Conservation (phyloP, 2,113 vertebrate genomes). For the Oncorhynchus keta region DNA sequence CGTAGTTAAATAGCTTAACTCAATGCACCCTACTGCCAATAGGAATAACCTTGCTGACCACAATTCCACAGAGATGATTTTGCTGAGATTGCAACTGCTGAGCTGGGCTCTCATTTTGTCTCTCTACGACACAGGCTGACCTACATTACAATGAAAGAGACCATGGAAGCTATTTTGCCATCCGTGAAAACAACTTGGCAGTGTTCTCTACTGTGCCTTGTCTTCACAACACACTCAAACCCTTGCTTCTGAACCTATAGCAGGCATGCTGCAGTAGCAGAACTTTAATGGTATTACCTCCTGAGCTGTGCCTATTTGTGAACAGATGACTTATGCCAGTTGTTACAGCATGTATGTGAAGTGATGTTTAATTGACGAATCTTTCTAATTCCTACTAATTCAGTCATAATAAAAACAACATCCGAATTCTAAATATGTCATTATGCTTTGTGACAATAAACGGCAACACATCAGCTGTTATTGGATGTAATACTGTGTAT, state of each 20-base stretch:
- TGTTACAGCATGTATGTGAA: neutral
- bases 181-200: constrained; percentile 42
- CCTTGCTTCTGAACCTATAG: constrained; percentile 13
- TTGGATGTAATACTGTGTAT: constrained; percentile 35
- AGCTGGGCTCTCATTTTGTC: constrained; percentile 47
- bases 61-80: constrained; percentile 25
- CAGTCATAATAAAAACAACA: constrained; percentile 23
- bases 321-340: neutral
- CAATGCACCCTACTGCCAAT: neutral
- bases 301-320: neutral
- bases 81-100: constrained; percentile 48
- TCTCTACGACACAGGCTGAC: constrained; percentile 38
- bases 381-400: neutral
- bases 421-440: neutral
- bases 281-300: neutral
- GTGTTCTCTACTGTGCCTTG: constrained; percentile 47
- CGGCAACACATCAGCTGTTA: constrained; percentile 20
- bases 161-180: constrained; percentile 31
- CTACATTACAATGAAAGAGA: constrained; percentile 50
- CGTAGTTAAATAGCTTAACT: neutral
- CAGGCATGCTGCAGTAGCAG: neutral
- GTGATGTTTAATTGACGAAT: neutral
- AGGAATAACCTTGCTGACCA: constrained; percentile 8
- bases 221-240: constrained; percentile 35
- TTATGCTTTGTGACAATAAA: constrained; percentile 23